Evolutionary conservation across 2,113 vertebrate species (phyloP).

Genomic region (Pelvicachromis taeniatus): DNA sequence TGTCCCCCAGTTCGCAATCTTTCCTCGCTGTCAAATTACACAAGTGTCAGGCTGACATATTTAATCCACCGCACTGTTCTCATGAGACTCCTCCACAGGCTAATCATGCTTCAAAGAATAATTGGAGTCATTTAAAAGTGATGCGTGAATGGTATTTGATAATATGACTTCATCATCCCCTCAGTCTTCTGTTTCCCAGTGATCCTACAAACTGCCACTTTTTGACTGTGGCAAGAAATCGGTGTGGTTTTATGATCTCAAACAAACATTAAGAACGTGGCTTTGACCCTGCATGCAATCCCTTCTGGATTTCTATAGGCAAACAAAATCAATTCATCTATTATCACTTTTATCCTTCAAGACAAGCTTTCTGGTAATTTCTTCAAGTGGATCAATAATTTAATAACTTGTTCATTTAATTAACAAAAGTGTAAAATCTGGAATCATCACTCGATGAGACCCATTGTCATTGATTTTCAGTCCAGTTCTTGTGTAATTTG

Average conservation of each 20-base stretch:
- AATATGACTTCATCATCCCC: constrained; percentile 29
- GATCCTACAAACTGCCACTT: not conserved
- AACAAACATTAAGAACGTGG: not conserved
- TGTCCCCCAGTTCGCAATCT: not conserved
- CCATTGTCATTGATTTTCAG: not conserved
- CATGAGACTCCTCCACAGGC: constrained; percentile 24
- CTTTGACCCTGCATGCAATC: not conserved
- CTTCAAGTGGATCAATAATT: not conserved
- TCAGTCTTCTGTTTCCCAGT: constrained; percentile 15
- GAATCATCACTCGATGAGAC: not conserved
- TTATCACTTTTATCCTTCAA: not conserved
- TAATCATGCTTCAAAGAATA: constrained; percentile 61
- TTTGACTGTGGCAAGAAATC: constrained; percentile 16
- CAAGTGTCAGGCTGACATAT: constrained; percentile 38
- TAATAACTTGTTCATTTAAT: not conserved
- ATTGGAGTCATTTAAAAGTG: constrained; percentile 65
- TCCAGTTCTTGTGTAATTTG: not conserved
- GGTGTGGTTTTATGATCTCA: not conserved
- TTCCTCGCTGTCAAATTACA: constrained; percentile 30
- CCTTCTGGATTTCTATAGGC: not conserved
- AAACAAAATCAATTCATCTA: not conserved
- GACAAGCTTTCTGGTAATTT: not conserved
- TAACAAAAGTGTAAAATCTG: not conserved
- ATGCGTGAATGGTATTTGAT: constrained; percentile 48
- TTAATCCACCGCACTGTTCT: constrained; percentile 45